phyloP scores from a whole-genome alignment of 2,113 vertebrate species.

The Ellobius talpinus region DNA sequence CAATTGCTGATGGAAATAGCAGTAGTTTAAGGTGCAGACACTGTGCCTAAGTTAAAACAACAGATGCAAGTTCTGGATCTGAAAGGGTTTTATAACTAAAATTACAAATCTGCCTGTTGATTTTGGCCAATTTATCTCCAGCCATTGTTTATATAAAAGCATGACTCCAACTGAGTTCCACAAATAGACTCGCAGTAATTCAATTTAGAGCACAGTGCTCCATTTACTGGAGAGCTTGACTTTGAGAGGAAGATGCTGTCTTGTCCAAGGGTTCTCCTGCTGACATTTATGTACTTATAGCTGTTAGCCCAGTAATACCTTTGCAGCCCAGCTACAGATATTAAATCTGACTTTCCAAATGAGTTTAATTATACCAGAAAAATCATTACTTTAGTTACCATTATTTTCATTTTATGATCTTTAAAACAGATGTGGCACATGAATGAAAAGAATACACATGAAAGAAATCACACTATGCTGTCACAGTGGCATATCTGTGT shows the following conservation, averaged over 20 bases:
- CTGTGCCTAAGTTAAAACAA: neutral
- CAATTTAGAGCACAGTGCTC: constrained; percentile 75
- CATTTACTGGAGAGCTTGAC: constrained; percentile 65
- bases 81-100: constrained; percentile 76
- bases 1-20: neutral
- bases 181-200: constrained; percentile 82
- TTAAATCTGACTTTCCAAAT: constrained; percentile 73
- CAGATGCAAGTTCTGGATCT: constrained; percentile 67
- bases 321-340: constrained; percentile 67
- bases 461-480: neutral
- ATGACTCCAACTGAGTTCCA: constrained; percentile 76
- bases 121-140: constrained; percentile 80
- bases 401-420: constrained; percentile 64
- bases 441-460: constrained; percentile 24
- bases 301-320: constrained; percentile 53
- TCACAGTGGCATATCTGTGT: neutral
- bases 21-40: neutral
- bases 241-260: constrained; percentile 69
- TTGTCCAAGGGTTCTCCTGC: constrained; percentile 60
- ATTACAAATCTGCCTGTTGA: constrained; percentile 60
- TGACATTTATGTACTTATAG: constrained; percentile 46
- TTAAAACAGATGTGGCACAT: constrained; percentile 40
- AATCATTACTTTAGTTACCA: constrained; percentile 71
- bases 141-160: constrained; percentile 79
- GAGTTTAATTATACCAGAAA: constrained; percentile 74